Conservation (phyloP, 2,113 vertebrate genomes). For the Saguinus imperator region DNA sequence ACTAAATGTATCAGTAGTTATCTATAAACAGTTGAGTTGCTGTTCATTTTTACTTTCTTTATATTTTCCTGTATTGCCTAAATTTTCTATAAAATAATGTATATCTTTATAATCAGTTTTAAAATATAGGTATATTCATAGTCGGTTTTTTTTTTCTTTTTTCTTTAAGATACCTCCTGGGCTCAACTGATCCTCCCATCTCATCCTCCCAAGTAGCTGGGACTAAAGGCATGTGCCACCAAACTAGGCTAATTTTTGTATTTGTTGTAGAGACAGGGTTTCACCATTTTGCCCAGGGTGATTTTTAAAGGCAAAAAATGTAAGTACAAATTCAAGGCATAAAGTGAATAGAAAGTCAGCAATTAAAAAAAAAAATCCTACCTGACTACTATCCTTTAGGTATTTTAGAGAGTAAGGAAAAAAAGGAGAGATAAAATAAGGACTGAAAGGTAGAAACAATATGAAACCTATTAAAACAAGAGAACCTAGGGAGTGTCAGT, state of each 20-base stretch:
- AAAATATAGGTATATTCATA: neutral
- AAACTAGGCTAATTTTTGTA: no score
- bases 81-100: neutral
- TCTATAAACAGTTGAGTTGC: neutral
- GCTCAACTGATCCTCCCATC: no score
- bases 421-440: neutral
- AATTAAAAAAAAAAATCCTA: neutral
- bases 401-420: neutral
- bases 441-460: neutral
- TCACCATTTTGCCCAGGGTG: no score
- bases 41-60: slow-evolving; percentile 22
- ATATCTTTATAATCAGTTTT: neutral
- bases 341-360: neutral
- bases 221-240: no score
- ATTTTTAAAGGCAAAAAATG: neutral
- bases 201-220: no score
- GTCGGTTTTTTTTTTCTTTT: no score
- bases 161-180: no score
- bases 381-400: neutral
- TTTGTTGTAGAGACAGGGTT: no score
- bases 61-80: neutral
- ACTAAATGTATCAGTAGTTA: neutral
- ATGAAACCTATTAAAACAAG: neutral
- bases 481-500: neutral
- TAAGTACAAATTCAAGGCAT: neutral